Conservation (phyloP, 2,797 vertebrate genomes). For the Melanotaenia parkinsoni region DNA sequence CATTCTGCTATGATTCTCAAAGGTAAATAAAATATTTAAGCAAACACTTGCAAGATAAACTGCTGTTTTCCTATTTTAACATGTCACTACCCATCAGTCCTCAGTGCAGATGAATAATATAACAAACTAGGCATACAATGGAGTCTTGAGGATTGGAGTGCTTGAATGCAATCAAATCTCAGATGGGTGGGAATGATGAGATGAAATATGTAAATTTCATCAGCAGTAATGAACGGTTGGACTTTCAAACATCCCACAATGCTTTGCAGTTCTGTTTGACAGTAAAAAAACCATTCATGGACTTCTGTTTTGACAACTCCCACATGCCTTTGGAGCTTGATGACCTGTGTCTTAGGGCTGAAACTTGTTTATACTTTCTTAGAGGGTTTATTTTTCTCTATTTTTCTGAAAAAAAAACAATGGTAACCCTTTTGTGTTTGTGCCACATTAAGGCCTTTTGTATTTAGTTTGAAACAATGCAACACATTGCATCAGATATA, state of each 20-base stretch:
- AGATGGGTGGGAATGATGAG: conserved; percentile 12
- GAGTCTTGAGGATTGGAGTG: conserved; percentile 15
- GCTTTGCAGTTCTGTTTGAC: conserved; percentile 6
- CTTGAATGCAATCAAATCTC: conserved; percentile 22
- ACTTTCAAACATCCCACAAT: conserved; percentile 32
- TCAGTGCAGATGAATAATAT: conserved; percentile 69
- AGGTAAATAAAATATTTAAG: conserved; percentile 77
- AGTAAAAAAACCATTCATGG: conserved; percentile 46
- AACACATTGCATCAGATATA: conserved; percentile 16
- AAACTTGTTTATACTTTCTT: conserved; percentile 39
- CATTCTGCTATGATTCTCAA: conserved; percentile 47
- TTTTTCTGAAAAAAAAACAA: conserved; percentile 9
- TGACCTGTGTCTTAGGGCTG: conserved; percentile 34
- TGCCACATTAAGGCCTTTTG: conserved; percentile 11
- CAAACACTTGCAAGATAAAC: conserved; percentile 75
- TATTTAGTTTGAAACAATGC: conserved; percentile 22
- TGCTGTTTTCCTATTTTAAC: conserved; percentile 75
- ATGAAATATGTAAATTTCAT: conserved; percentile 27
- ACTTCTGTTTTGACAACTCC: conserved; percentile 38
- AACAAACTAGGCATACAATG: conserved; percentile 30
- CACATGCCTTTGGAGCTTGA: conserved; percentile 30
- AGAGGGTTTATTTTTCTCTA: conserved; percentile 4
- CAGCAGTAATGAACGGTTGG: conserved; percentile 19
- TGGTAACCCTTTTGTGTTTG: conserved; percentile 2
- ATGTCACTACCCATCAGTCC: conserved; percentile 63